phyloP scores from a whole-genome alignment of 2,888 invertebrate genomes.

The Caenorhabditis becei region DNA sequence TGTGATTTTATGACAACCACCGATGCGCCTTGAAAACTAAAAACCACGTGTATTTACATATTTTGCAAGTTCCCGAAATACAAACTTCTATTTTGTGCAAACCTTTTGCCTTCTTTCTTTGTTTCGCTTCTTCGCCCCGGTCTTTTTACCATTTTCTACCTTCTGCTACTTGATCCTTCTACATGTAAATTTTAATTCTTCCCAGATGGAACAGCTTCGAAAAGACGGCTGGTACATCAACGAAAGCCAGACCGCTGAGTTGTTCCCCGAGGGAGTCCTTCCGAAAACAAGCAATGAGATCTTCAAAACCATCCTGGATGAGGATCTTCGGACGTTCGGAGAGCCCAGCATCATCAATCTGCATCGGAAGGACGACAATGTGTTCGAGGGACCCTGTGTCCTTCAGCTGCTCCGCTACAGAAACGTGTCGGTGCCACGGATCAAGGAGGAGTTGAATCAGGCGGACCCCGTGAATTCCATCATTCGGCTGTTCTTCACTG shows the following conservation, averaged over 20 bases:
- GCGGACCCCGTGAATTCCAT: constrained; percentile 33
- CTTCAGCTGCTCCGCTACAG: constrained; percentile 60
- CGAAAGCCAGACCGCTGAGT: constrained; percentile 23
- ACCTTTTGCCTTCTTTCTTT: constrained; percentile 9
- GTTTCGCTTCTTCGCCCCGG: background rate
- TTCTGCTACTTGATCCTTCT: too few relatives aligned
- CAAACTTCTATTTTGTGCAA: background rate
- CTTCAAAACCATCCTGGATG: constrained; percentile 45
- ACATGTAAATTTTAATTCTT: background rate
- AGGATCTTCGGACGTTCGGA: constrained; percentile 56
- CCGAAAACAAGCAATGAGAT: constrained; percentile 38
- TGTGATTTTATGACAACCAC: too few relatives aligned
- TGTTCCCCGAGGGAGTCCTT: constrained; percentile 43
- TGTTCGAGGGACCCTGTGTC: constrained; percentile 51
- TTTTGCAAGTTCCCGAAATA: background rate
- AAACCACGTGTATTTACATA: background rate
- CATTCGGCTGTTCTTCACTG: constrained; percentile 63
- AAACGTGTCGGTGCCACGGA: constrained; percentile 45
- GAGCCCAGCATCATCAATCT: constrained; percentile 45
- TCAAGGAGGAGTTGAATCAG: constrained; percentile 50
- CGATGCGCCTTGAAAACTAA: background rate
- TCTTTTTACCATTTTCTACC: background rate
- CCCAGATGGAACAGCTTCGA: constrained; percentile 46
- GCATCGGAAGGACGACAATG: constrained; percentile 28
- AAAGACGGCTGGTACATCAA: constrained; percentile 63